These are phyloP conservation scores for Tangara arthus DNA, from an alignment of 2,797 vertebrate species.

Conservation along the genomic window DNA sequence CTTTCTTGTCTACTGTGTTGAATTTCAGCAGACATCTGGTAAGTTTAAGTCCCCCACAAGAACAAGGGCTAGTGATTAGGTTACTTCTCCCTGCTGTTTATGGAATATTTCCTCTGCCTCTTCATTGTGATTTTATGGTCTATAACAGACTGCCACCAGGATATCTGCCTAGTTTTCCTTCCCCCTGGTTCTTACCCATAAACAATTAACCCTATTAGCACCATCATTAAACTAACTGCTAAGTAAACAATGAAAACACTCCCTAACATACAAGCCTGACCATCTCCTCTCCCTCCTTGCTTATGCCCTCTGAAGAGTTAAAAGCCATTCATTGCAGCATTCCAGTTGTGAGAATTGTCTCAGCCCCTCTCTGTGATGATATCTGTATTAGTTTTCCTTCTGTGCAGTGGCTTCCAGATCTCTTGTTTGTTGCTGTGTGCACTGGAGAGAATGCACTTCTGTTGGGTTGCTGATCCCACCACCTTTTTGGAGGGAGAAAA, in stretches of 20 bases:
- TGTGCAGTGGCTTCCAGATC: not conserved
- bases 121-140: not conserved
- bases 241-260: not conserved
- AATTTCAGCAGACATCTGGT: not conserved
- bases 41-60: not conserved
- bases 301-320: not conserved
- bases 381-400: not conserved
- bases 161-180: not conserved
- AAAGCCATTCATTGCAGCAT: not conserved
- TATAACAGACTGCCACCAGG: not conserved
- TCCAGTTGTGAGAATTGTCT: not conserved
- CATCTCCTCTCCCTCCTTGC: not conserved
- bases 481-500: accelerated
- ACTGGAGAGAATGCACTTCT: not conserved
- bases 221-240: not conserved
- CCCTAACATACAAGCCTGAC: not conserved
- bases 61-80: not conserved
- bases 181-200: not conserved
- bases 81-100: not conserved
- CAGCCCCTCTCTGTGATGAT: not conserved
- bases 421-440: not conserved
- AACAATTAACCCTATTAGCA: not conserved
- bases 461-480: not conserved
- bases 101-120: not conserved
- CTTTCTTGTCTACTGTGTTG: not conserved